Percentiles rank a stretch among this genome's conserved stretches.
Conservation (phyloP, 2,888 invertebrate genomes). For the Argyresthia albistria region DNA sequence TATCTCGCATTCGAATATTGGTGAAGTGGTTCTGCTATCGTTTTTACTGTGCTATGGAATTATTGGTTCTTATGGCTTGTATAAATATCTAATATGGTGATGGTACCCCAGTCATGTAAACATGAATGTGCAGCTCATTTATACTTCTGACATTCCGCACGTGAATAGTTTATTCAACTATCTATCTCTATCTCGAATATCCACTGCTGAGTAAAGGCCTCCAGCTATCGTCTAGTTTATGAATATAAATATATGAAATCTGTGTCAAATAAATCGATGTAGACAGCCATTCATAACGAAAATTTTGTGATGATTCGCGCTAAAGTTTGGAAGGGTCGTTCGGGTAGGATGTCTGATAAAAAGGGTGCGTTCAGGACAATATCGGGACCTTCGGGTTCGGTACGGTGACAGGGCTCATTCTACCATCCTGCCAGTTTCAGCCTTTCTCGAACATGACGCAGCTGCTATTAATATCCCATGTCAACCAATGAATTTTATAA, state of each 20-base stretch:
- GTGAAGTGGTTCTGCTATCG: no score
- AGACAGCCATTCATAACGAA: not conserved
- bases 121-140: no score
- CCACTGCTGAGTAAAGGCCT: no score
- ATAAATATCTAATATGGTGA: no score
- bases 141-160: no score
- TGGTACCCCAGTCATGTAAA: no score
- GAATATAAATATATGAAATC: slow-evolving; percentile 17
- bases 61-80: no score
- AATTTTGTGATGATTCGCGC: slow-evolving; percentile 45
- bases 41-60: no score
- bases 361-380: slow-evolving; percentile 46
- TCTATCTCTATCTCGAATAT: no score
- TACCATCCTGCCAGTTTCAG: slow-evolving; percentile 15
- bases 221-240: no score
- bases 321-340: slow-evolving; percentile 47
- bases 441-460: slow-evolving; percentile 11
- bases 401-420: slow-evolving; percentile 26
- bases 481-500: not conserved
- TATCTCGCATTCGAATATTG: no score
- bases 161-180: no score
- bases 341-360: slow-evolving; percentile 37
- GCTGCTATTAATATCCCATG: slow-evolving; percentile 6
- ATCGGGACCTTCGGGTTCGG: slow-evolving; percentile 21
- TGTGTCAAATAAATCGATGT: not conserved